These are phyloP conservation scores for Diabrotica virgifera DNA, from an alignment of 1,140 invertebrate species.

Conservation along the genomic window DNA sequence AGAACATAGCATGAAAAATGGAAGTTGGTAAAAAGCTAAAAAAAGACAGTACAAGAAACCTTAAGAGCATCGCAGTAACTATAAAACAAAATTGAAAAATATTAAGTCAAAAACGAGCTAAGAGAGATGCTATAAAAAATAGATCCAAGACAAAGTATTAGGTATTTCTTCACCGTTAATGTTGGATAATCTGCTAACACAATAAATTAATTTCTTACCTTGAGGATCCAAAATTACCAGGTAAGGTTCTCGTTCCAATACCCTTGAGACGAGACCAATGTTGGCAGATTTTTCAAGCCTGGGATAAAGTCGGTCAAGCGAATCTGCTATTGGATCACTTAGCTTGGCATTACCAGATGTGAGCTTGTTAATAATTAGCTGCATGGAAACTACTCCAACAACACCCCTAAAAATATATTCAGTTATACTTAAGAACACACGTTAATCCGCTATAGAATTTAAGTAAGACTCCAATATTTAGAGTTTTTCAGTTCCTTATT, in stretches of 20 bases:
- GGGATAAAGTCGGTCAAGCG: constrained; percentile 71
- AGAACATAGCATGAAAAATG: no score
- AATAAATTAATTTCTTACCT: constrained; percentile 24
- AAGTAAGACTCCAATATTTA: no score
- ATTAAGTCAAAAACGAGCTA: background rate
- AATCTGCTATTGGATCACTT: constrained; percentile 62
- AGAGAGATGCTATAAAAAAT: no score
- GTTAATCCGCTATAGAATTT: no score
- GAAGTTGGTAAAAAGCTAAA: background rate
- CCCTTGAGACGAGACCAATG: constrained; percentile 70
- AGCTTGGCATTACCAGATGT: constrained; percentile 63
- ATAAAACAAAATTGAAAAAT: background rate
- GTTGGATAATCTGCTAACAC: no score
- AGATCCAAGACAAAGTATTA: no score
- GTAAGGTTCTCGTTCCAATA: constrained; percentile 77
- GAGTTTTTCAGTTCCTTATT: no score
- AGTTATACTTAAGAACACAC: no score
- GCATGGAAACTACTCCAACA: constrained; percentile 70
- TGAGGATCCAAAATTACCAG: constrained; percentile 60
- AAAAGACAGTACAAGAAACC: background rate
- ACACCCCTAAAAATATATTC: constrained; percentile 54
- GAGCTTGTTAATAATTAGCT: constrained; percentile 68
- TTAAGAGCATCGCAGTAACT: no score
- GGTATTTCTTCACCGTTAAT: no score
- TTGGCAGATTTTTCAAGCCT: constrained; percentile 63